Conservation (phyloP, 2,888 invertebrate genomes). For the Phengaris alcon region DNA sequence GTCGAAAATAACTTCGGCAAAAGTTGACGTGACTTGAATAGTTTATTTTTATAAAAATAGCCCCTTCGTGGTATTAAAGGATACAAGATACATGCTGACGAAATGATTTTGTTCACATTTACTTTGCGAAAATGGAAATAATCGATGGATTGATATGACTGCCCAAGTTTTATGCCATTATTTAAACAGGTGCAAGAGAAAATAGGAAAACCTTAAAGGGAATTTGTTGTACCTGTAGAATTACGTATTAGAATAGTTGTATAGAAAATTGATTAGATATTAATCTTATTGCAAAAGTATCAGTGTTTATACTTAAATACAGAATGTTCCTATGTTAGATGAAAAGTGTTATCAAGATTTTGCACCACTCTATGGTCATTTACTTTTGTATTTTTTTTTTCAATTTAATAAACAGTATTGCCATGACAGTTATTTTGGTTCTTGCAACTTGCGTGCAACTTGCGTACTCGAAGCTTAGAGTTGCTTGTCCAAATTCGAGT, state of each 20-base stretch:
- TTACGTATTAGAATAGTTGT: slow-evolving; percentile 4
- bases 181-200: slow-evolving; percentile 13
- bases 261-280: neutral
- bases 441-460: neutral
- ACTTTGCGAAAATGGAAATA: neutral
- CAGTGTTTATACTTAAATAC: neutral
- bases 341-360: neutral
- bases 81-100: neutral
- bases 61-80: neutral
- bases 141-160: slow-evolving; percentile 13
- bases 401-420: neutral
- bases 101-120: slow-evolving; percentile 1
- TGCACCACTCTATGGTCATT: neutral
- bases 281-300: neutral
- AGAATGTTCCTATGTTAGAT: neutral
- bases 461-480: neutral
- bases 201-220: neutral
- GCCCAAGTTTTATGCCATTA: slow-evolving; percentile 28
- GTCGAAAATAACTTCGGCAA: too few species aligned
- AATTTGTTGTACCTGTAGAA: neutral
- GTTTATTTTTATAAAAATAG: neutral
- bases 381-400: neutral
- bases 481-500: neutral
- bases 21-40: neutral
- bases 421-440: neutral